Evolutionary conservation across 2,888 invertebrate species (phyloP), one percentile per base, ranked within the genome.

Genomic region (Ephialtes manifestator): DNA sequence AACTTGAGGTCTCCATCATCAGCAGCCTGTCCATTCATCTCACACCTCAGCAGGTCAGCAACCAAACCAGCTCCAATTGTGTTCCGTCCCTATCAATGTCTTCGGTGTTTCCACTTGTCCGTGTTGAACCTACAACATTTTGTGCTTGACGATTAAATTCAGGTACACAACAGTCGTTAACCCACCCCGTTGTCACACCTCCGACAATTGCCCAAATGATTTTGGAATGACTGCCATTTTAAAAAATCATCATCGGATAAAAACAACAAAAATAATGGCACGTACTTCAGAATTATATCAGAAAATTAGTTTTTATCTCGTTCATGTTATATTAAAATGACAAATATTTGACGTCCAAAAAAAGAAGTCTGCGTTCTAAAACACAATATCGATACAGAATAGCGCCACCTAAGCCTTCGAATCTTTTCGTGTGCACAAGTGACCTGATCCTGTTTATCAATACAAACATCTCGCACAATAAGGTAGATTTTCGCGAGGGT

Each of bases 1-100:
- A 94, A 84, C 91, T 94, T 81, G 94, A 94, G 87, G 94, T 94
- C 83, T 91, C 93, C 76, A 92, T 94, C 89, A 92, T 94, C 88
- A 94, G 92, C 87, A 92, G 92, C 85, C 90, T 94, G 81, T 92
- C 93, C 77, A 94, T 94, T 77, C 92, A 93, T 82, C 90, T 94
- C 31, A 89, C 92, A 31, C 93, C 94, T 85, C 93, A 91, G 85
- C 95, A 95, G 93, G 92, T 92, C 82, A 84, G 87, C 84, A 58
- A 68, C 82, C 35, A 11, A 18, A 60, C 60, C 35, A 15, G n/a
- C 18, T 31, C 28, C 60, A 15, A 60, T 18, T 39, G 35, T 63
- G 63, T 63, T 39, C 39, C 18, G 7, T 18, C 35, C 31, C 35
- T 31, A 63, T n/a, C 8, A 63, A 39, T 63, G 18, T 39, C 35